These are phyloP conservation scores for Acipenser transmontanus DNA, from an alignment of 2,797 vertebrate species.

Conservation along the genomic window DNA sequence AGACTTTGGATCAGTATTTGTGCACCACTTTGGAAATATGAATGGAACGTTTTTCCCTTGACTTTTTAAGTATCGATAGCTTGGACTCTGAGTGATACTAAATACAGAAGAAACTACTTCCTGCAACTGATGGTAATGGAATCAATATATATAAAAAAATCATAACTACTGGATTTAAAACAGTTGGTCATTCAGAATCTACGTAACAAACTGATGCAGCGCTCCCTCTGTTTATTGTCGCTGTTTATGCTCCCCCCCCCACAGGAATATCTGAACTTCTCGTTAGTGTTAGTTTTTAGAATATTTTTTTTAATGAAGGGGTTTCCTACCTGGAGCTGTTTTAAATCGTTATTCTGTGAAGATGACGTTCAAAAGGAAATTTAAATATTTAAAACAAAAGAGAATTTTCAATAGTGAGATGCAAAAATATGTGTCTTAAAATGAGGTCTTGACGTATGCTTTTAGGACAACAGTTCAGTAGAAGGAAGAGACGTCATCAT, in stretches of 20 bases:
- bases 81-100: constrained; percentile 6
- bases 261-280: too few species aligned
- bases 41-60: constrained; percentile 13
- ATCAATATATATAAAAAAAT: constrained; percentile 3
- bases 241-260: too few species aligned
- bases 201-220: constrained; percentile 14
- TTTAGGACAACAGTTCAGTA: constrained; percentile 4
- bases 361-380: too few species aligned
- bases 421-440: background rate
- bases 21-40: constrained; percentile 6
- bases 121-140: constrained; percentile 10
- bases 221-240: background rate
- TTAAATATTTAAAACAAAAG: too few species aligned
- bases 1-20: background rate
- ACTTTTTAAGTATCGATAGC: background rate
- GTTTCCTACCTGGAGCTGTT: too few species aligned
- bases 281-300: too few species aligned
- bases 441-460: constrained; percentile 1
- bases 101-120: background rate
- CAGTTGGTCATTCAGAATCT: background rate
- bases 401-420: background rate
- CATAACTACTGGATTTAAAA: background rate
- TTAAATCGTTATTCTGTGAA: too few species aligned
- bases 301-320: too few species aligned
- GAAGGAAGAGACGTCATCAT: constrained; percentile 3